Base-by-base conservation (phyloP, 2,797 vertebrate genomes). In the Odontamblyopus lacepedii region DNA sequence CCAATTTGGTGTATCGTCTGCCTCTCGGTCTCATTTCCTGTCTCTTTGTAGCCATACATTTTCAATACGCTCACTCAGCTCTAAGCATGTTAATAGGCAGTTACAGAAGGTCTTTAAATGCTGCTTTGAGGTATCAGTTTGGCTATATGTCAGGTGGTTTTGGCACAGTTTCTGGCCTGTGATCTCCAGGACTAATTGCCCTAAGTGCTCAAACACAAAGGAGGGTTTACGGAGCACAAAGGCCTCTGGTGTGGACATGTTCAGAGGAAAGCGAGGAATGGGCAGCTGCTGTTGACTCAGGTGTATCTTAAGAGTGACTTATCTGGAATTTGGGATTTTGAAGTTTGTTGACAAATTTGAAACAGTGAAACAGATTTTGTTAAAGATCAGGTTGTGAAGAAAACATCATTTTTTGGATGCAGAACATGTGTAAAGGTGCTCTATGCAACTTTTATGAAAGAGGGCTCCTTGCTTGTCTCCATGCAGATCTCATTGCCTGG, bases 1-100 rank as follows among this genome's bases (percentile, higher is more conserved):
- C 81, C 72, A 78, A 88, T 90, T n/a, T 13, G 78, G 73, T 80
- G 64, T 35, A 26, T 68, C 63, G 75, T 67, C 62, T 73, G 64
- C 73, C 26, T 6, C 35, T 26, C 62, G n/a, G 8, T 29, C 63
- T 85, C 71, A 86, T 88, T 88, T 90, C 85, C 87, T 82, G 82
- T 67, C 72, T 80, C 62, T 86, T 83, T 88, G 63, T 83, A 67
- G 60, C 66, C 8, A 9, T 69, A 62, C 75, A 78, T 50, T 66
- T 69, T 66, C 23, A 70, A 69, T 78, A 77, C 71, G 38, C 55
- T 50, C 23, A 75, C 48, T 67, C 67, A 74, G 44, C 73, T 79
- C 50, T 13, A 35, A 5, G 50, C 35, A n/a, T 57, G 82, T 78
- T 71, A 78, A 83, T 73, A 69, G 66, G 30, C 32, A 66, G 81